These are phyloP conservation scores for Lucilia cuprina DNA, from an alignment of 1,140 invertebrate genomes.

Conservation along the genomic window DNA sequence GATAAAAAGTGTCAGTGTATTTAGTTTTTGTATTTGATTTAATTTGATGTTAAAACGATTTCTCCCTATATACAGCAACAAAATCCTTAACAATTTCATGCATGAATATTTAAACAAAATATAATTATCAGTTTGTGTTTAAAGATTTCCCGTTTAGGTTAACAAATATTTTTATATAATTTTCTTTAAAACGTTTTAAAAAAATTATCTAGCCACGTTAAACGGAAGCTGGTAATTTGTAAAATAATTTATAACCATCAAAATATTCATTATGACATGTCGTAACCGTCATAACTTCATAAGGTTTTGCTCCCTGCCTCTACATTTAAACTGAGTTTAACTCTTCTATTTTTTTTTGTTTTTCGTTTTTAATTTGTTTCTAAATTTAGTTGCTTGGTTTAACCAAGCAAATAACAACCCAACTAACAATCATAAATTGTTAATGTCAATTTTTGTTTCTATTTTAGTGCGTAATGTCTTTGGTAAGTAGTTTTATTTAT, in stretches of 20 bases:
- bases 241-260: not conserved
- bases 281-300: not conserved
- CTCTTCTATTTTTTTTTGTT: not conserved
- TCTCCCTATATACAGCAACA: too few species aligned
- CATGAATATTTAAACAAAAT: not conserved
- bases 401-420: not conserved
- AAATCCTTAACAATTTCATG: not conserved
- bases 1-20: not conserved
- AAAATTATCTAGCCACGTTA: too few species aligned
- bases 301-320: not conserved
- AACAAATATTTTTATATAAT: not conserved
- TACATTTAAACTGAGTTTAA: not conserved
- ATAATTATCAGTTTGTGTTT: not conserved
- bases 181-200: not conserved
- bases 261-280: not conserved
- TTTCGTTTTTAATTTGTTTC: not conserved
- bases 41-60: not conserved
- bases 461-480: not conserved
- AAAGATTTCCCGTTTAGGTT: not conserved
- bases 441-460: not conserved
- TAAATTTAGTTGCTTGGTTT: not conserved
- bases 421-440: constrained; percentile 3
- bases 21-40: not conserved
- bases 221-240: constrained; percentile 26
- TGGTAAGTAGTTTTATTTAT: too few species aligned